Percentiles rank a stretch among this genome's conserved stretches.
Evolutionary conservation across 2,113 vertebrate genomes (phyloP).

Genomic region (Spilogale gracilis): DNA sequence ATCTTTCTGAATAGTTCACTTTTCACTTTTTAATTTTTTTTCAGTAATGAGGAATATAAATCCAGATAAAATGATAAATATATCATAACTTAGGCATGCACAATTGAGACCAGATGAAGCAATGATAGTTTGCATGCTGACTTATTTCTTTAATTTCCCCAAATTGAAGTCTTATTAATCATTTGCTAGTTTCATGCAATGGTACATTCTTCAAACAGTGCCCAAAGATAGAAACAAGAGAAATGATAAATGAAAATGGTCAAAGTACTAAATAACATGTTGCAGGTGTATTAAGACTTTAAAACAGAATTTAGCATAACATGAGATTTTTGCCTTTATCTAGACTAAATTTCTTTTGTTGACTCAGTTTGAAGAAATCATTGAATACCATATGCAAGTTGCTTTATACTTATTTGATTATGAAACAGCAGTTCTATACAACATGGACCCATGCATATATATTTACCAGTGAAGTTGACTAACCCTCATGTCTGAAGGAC

Average conservation of each 20-base stretch:
- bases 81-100: constrained; percentile 57
- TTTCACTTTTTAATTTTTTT: constrained; percentile 37
- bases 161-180: constrained; percentile 74
- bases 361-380: neutral
- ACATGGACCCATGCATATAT: neutral
- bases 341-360: constrained; percentile 44
- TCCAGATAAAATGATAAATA: constrained; percentile 52
- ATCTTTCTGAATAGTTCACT: constrained; percentile 13
- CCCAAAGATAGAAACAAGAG: constrained; percentile 43
- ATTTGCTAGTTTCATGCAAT: constrained; percentile 55
- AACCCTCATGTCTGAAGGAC: neutral
- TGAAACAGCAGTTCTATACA: neutral
- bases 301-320: constrained; percentile 31
- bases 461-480: neutral
- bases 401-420: neutral
- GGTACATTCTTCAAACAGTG: constrained; percentile 57
- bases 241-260: constrained; percentile 65
- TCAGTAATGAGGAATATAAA: constrained; percentile 42
- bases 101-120: constrained; percentile 67
- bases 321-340: constrained; percentile 40
- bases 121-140: constrained; percentile 48
- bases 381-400: neutral
- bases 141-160: constrained; percentile 67
- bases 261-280: constrained; percentile 32
- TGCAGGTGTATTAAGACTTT: constrained; percentile 46